A percentile compares a stretch with the other conserved stretches of the same genome.
These are phyloP conservation scores for Ypsolopha scabrella DNA, from an alignment of 2,888 invertebrate genomes.

Conservation along the genomic window DNA sequence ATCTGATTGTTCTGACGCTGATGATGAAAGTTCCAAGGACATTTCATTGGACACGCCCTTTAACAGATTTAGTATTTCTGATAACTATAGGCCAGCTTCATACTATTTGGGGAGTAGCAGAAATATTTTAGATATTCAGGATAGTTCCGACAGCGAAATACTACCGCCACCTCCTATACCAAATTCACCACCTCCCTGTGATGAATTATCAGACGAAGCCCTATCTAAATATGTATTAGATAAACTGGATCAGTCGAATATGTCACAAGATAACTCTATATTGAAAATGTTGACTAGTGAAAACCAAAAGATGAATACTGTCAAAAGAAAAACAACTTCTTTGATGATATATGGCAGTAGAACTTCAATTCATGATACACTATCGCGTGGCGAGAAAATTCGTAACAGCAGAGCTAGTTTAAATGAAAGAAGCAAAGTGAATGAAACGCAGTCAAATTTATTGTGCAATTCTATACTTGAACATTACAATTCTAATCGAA, in stretches of 20 bases:
- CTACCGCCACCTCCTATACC: slow-evolving; percentile 85
- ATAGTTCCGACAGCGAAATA: slow-evolving; percentile 85
- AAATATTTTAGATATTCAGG: slow-evolving; percentile 75
- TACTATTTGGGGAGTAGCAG: slow-evolving; percentile 84
- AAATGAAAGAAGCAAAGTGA: slow-evolving; percentile 39
- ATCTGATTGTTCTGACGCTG: slow-evolving; percentile 83
- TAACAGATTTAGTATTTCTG: slow-evolving; percentile 84
- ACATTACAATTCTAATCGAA: slow-evolving; percentile 39
- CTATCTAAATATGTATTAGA: slow-evolving; percentile 63
- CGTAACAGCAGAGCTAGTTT: slow-evolving; percentile 58
- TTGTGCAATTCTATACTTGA: slow-evolving; percentile 40
- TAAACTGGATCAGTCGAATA: slow-evolving; percentile 59
- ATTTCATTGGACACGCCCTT: slow-evolving; percentile 75
- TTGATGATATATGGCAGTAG: slow-evolving; percentile 64
- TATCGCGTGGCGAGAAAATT: slow-evolving; percentile 61
- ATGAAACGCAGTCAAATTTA: slow-evolving; percentile 28
- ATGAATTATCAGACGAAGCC: slow-evolving; percentile 76
- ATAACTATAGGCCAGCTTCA: slow-evolving; percentile 89
- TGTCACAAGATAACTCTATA: slow-evolving; percentile 58
- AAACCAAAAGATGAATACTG: slow-evolving; percentile 55
- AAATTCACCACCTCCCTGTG: slow-evolving; percentile 78
- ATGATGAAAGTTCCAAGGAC: slow-evolving; percentile 85
- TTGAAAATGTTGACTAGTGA: slow-evolving; percentile 59
- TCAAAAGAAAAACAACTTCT: slow-evolving; percentile 57
- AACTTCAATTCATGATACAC: slow-evolving; percentile 63